Conservation (phyloP, 2,797 vertebrate species). For the Pempheris klunzingeri region DNA sequence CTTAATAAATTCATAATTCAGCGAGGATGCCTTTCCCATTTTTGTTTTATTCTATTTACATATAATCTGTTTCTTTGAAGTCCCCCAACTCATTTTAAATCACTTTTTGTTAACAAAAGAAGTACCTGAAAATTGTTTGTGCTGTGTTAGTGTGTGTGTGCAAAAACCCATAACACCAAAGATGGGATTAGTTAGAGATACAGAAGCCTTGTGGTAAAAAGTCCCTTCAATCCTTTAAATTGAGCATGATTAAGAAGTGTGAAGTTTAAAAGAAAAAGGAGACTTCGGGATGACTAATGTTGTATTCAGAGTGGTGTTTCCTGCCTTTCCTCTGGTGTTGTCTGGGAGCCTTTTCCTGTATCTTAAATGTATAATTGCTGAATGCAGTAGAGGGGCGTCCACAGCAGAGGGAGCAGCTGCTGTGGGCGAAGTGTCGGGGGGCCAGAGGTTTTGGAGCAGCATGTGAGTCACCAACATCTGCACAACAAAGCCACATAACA, state of each 20-base stretch:
- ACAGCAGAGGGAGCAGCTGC: conserved; percentile 72
- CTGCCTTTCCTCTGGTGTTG: not conserved
- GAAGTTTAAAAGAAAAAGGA: not conserved
- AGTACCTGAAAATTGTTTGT: not conserved
- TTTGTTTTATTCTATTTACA: not conserved
- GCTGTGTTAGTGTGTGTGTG: not conserved
- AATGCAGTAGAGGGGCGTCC: conserved; percentile 45
- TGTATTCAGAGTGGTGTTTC: not conserved
- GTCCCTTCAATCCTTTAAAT: not conserved
- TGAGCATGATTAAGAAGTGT: not conserved
- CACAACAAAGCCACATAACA: not conserved
- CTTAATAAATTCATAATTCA: not conserved
- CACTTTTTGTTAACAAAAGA: not conserved
- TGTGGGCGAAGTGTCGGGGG: conserved; percentile 9
- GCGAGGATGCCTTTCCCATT: not conserved
- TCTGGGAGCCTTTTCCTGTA: not conserved
- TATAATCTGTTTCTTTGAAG: not conserved
- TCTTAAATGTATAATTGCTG: not conserved
- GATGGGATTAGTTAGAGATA: rapidly evolving
- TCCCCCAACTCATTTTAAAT: not conserved
- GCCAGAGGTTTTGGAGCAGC: conserved; percentile 15
- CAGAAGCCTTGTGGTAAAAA: not conserved
- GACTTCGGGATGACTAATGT: not conserved
- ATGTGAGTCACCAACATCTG: conserved; percentile 16
- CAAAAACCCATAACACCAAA: not conserved